Percentiles rank a stretch among this genome's conserved stretches.
These are phyloP conservation scores for Tetraodon nigroviridis DNA, from an alignment of 2,113 vertebrate species.

Conservation along the genomic window DNA sequence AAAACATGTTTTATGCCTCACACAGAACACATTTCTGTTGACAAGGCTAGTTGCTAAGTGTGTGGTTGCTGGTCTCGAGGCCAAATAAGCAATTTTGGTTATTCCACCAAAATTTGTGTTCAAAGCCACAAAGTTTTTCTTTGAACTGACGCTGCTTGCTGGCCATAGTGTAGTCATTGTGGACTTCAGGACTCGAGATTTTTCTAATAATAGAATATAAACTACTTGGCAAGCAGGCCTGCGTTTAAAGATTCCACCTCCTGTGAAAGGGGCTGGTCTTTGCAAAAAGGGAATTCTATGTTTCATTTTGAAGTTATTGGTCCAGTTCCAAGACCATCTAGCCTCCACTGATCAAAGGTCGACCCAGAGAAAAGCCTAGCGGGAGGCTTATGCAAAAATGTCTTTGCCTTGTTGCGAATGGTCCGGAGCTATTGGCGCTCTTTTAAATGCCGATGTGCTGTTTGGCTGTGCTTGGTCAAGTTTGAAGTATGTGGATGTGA, in stretches of 20 bases:
- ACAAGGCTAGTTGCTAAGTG: constrained; percentile 74
- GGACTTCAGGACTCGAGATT: constrained; percentile 34
- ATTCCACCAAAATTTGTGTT: constrained; percentile 56
- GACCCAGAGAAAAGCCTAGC: constrained; percentile 67
- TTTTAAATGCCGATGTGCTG: constrained; percentile 66
- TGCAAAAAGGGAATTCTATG: constrained; percentile 64
- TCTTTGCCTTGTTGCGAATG: constrained; percentile 62
- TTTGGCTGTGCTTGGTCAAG: constrained; percentile 62
- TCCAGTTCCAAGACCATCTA: constrained; percentile 71
- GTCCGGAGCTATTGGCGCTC: constrained; percentile 54
- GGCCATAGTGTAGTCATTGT: constrained; percentile 64
- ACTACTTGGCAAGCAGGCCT: constrained; percentile 57
- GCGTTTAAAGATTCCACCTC: constrained; percentile 63
- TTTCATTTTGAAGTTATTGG: constrained; percentile 78
- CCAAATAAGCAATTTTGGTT: constrained; percentile 64
- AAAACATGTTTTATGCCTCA: constrained; percentile 62
- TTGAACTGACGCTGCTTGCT: constrained; percentile 40
- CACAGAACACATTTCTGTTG: constrained; percentile 69
- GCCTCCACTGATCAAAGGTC: constrained; percentile 78
- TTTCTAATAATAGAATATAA: constrained; percentile 69
- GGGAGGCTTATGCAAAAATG: constrained; percentile 73
- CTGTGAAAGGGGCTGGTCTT: constrained; percentile 45
- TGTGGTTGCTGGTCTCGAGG: constrained; percentile 72
- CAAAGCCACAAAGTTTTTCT: constrained; percentile 51
- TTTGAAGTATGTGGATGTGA: constrained; percentile 58